These are phyloP conservation scores for Eledona agricola DNA, from an alignment of 2,888 invertebrate species.

Conservation along the genomic window DNA sequence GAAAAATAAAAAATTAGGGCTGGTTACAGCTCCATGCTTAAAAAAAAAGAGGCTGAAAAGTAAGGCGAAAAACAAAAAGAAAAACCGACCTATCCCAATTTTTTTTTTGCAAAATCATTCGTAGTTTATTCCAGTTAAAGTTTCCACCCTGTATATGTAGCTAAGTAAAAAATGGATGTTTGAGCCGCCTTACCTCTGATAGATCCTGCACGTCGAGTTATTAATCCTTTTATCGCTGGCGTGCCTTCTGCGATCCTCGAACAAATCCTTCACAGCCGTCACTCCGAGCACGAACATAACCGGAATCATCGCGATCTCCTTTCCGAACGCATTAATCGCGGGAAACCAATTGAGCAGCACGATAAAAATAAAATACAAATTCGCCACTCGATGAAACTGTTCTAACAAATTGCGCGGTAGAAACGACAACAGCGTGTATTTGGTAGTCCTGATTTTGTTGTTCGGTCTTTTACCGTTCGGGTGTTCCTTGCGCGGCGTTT, in stretches of 20 bases:
- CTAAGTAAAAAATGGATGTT: too few relatives aligned
- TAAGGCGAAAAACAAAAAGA: too few relatives aligned
- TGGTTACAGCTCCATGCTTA: too few relatives aligned
- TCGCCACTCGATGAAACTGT: slow-evolving; percentile 97
- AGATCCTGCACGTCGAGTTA: slow-evolving; percentile 90
- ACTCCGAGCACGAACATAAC: slow-evolving; percentile 94
- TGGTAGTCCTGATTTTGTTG: slow-evolving; percentile 92
- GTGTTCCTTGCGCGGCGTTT: slow-evolving; percentile 81
- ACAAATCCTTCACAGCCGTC: slow-evolving; percentile 93
- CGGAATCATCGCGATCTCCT: slow-evolving; percentile 94
- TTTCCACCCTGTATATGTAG: slow-evolving; percentile 4
- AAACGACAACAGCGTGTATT: slow-evolving; percentile 93
- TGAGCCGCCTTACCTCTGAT: slow-evolving; percentile 76
- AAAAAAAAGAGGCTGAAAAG: too few relatives aligned
- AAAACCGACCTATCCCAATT: too few relatives aligned
- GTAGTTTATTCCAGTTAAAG: too few relatives aligned
- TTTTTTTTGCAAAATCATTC: too few relatives aligned
- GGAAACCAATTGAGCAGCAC: slow-evolving; percentile 97
- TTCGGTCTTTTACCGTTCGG: slow-evolving; percentile 84
- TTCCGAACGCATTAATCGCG: slow-evolving; percentile 92
- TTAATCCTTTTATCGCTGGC: slow-evolving; percentile 94
- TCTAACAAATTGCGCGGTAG: slow-evolving; percentile 95
- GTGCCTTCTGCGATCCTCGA: slow-evolving; percentile 90
- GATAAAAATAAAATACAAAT: slow-evolving; percentile 97
- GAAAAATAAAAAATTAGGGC: too few relatives aligned